Percentiles rank a stretch among this genome's conserved stretches.
Conservation (phyloP, 2,797 vertebrate genomes). For the Salmo trutta region DNA sequence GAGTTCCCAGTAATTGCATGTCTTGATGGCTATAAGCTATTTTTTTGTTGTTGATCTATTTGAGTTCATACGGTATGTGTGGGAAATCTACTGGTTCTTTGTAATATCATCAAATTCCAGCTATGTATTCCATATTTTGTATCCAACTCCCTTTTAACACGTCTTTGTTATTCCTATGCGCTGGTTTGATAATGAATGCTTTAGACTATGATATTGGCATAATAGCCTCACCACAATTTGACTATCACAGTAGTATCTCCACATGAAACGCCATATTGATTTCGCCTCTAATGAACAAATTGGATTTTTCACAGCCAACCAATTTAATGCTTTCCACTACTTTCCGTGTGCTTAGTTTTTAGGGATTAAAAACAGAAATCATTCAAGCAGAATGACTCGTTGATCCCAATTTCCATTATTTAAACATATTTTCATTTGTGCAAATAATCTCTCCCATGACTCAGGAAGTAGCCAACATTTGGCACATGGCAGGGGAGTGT, state of each 20-base stretch:
- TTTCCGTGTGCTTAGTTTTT: slow-evolving; percentile 39
- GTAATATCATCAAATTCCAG: neutral
- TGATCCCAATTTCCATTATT: slow-evolving; percentile 45
- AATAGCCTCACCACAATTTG: slow-evolving; percentile 12
- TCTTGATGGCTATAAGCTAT: slow-evolving; percentile 47
- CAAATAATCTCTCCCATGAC: slow-evolving; percentile 39
- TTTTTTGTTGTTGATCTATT: slow-evolving; percentile 16
- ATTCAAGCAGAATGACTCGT: slow-evolving; percentile 33
- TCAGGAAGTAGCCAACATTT: slow-evolving; percentile 37
- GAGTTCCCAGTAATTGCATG: slow-evolving; percentile 64
- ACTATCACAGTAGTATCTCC: slow-evolving; percentile 46
- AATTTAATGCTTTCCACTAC: slow-evolving; percentile 46
- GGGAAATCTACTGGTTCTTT: neutral
- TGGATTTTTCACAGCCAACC: slow-evolving; percentile 53
- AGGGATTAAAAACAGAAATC: slow-evolving; percentile 44
- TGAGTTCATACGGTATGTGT: slow-evolving; percentile 9
- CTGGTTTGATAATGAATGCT: slow-evolving; percentile 16
- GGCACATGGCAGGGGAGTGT: slow-evolving; percentile 13
- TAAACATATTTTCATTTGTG: slow-evolving; percentile 47
- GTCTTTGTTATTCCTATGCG: neutral
- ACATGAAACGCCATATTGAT: slow-evolving; percentile 65
- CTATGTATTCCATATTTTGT: neutral
- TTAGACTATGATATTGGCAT: slow-evolving; percentile 35
- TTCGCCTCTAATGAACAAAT: slow-evolving; percentile 54
- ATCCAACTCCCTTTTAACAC: neutral